These are phyloP conservation scores for Drosophila nasuta DNA, from an alignment of 1,140 invertebrate species.

Conservation along the genomic window DNA sequence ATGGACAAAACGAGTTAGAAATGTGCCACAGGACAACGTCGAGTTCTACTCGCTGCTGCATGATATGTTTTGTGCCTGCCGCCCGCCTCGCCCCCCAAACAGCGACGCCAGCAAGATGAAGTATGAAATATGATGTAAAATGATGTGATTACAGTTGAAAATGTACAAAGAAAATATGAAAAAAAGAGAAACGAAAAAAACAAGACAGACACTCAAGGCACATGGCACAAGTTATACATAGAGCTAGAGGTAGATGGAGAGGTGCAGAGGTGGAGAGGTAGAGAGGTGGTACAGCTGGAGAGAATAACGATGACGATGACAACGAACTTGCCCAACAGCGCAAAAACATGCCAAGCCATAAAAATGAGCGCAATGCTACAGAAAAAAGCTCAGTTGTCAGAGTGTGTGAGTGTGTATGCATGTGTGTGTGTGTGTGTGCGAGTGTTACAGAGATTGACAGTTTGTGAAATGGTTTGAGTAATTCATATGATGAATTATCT, in stretches of 20 bases:
- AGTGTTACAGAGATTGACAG: conserved; percentile 68
- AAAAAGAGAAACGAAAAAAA: conserved; percentile 10
- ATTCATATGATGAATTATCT: conserved; percentile 71
- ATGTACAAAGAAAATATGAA: conserved; percentile 60
- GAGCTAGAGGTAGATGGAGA: conserved; percentile 45
- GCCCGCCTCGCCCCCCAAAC: not conserved
- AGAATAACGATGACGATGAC: conserved; percentile 31
- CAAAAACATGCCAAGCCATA: conserved; percentile 64
- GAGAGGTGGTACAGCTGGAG: conserved; percentile 10
- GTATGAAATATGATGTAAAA: conserved; percentile 82
- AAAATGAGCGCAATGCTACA: conserved; percentile 54
- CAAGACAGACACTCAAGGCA: conserved; percentile 33
- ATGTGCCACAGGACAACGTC: conserved; percentile 26
- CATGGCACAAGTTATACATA: conserved; percentile 39
- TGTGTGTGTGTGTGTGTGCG: conserved; percentile 15
- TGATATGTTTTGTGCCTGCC: conserved; percentile 31
- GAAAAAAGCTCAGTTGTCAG: conserved; percentile 30
- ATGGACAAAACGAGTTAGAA: conserved; percentile 50
- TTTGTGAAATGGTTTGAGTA: conserved; percentile 76
- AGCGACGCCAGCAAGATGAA: conserved; percentile 62
- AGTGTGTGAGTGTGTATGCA: conserved; percentile 17
- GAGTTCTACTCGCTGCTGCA: not conserved
- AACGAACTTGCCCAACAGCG: conserved; percentile 40
- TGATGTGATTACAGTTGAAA: conserved; percentile 81
- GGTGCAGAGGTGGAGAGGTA: conserved; percentile 29